These are phyloP conservation scores for Catalaphyllia jardinei DNA, from an alignment of 64 coral and sea anemone species.

Conservation along the genomic window DNA sequence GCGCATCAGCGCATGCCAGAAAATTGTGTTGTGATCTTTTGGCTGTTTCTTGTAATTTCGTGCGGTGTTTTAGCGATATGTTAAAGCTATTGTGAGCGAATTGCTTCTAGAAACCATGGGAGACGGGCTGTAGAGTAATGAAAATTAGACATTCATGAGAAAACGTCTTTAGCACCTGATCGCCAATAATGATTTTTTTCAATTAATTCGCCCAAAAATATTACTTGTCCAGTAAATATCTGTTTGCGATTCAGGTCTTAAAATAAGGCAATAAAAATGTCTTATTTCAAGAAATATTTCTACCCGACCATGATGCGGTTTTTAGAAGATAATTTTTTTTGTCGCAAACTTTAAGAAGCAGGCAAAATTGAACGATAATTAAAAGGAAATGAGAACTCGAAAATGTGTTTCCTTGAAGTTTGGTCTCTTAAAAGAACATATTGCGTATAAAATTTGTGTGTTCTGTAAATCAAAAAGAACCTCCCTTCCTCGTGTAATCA, in stretches of 20 bases:
- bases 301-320: not conserved
- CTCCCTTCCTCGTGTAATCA: constrained; percentile 16
- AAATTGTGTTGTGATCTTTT: constrained; percentile 5
- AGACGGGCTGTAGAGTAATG: not conserved
- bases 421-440: not conserved
- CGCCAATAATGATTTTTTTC: not conserved
- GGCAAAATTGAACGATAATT: constrained; percentile 8
- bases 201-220: constrained; percentile 14
- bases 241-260: not conserved
- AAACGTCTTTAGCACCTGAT: constrained; percentile 4
- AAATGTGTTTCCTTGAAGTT: not conserved
- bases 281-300: not conserved
- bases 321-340: not conserved
- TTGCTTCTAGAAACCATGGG: not conserved
- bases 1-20: not conserved
- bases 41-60: not conserved
- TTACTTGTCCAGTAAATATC: not conserved
- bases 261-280: not conserved
- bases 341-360: not conserved
- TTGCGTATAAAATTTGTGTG: not conserved
- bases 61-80: constrained; percentile 6
- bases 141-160: constrained; percentile 6
- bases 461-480: constrained; percentile 32
- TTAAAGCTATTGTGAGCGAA: constrained; percentile 23
- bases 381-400: constrained; percentile 16